phyloP scores from a whole-genome alignment of 1,140 invertebrate genomes.

The Homalodisca vitripennis region DNA sequence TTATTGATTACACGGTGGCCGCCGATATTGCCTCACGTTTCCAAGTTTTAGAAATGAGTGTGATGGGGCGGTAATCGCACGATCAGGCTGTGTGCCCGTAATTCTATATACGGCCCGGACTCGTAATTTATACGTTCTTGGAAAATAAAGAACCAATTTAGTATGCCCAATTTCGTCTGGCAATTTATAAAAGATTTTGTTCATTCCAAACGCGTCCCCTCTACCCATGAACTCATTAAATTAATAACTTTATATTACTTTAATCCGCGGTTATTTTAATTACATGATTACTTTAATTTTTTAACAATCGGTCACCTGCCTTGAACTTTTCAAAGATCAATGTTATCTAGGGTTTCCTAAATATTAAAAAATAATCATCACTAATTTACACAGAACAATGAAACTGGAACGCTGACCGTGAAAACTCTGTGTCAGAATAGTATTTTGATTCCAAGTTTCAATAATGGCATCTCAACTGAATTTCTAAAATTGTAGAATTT shows the following conservation, averaged over 20 bases:
- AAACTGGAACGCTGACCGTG: no score
- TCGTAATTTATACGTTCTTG: slow-evolving; percentile 7
- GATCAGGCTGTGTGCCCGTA: not conserved
- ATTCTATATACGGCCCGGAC: not conserved
- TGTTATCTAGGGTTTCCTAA: no score
- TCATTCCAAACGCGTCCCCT: not conserved
- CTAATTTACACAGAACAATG: no score
- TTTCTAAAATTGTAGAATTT: no score
- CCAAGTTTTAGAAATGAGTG: slow-evolving; percentile 11
- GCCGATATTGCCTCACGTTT: slow-evolving; percentile 8
- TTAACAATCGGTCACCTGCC: no score
- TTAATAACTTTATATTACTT: not conserved
- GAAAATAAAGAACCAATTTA: not conserved
- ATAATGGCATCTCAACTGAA: no score
- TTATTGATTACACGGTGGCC: slow-evolving; percentile 13
- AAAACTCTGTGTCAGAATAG: no score
- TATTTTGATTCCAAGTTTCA: no score
- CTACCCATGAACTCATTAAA: not conserved
- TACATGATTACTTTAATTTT: no score
- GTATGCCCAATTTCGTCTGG: not conserved
- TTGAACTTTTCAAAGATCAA: no score
- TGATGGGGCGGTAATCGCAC: slow-evolving; percentile 1
- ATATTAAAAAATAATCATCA: no score
- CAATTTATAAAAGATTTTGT: not conserved
- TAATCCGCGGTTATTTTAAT: not conserved